A percentile compares a stretch with the other conserved stretches of the same genome.
These are phyloP conservation scores for Zonotrichia albicollis DNA, from an alignment of 2,797 vertebrate species.

Conservation along the genomic window DNA sequence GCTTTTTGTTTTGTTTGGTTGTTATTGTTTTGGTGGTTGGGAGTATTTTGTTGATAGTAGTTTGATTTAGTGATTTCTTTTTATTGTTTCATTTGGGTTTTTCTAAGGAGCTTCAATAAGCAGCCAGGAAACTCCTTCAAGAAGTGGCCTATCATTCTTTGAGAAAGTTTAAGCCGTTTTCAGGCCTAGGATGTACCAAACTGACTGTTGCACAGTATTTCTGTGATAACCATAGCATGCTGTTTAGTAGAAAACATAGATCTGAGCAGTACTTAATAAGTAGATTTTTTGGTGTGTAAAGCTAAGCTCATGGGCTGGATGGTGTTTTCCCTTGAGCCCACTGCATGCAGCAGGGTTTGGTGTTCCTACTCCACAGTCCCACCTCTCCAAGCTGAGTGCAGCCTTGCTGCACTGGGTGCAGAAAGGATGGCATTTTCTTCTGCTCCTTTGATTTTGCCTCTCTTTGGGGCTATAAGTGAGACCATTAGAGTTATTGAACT, in stretches of 20 bases:
- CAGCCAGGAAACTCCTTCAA: not conserved
- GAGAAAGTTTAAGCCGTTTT: constrained; percentile 21
- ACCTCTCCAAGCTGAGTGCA: not conserved
- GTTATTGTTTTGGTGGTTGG: not conserved
- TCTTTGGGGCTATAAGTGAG: constrained; percentile 55
- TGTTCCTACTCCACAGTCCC: accelerated
- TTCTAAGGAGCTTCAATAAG: not conserved
- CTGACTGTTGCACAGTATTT: not conserved
- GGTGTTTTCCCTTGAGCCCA: not conserved
- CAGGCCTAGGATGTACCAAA: not conserved
- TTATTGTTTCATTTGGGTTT: not conserved
- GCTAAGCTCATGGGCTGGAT: not conserved
- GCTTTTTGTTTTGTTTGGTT: not conserved
- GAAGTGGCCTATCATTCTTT: not conserved
- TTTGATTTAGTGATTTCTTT: not conserved
- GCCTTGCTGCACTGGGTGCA: not conserved
- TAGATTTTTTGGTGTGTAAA: not conserved
- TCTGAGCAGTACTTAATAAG: not conserved
- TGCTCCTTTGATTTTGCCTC: not conserved
- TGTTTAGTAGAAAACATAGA: not conserved
- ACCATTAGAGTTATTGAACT: constrained; percentile 65
- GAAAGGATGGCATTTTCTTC: constrained; percentile 12
- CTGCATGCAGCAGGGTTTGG: not conserved
- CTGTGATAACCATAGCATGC: not conserved
- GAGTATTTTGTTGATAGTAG: not conserved